Base-by-base conservation (phyloP, 2,888 invertebrate genomes). In the Polia nebulosa region DNA sequence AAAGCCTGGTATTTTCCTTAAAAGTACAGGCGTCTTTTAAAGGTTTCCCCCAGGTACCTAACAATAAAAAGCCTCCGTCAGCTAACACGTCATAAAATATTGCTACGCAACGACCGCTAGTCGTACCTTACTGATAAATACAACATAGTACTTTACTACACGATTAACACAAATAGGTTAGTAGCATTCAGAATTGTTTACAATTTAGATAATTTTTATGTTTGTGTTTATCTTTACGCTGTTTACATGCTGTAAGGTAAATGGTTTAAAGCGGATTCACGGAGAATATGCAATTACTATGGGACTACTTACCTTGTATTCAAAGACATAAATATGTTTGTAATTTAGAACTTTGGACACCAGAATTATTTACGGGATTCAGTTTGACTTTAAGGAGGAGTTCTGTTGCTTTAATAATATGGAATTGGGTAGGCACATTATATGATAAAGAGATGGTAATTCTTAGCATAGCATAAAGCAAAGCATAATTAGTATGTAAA, bases 61-160 rank as follows among this genome's bases (percentile, higher is more conserved):
- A 36, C 7, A 39, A 29, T 29, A 39, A 39, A 17, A 39, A 1
- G 8, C 47, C 47, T 9, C 45, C 15, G 47, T 47, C 15, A 47
- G 13, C 9, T 22, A 58, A 39, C 51, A 45, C 25, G 32, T 22
- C 11, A 41, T 49, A 55, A 44, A 34, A 51, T 47, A 3, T 60
- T 32, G 2, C 20, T 27, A 60, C 36, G 11, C 27, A 53, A 4
- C 15, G n/a, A n/a, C 22, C 22, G 34, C 20, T 39, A 34, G 22
- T 17, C 3, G 5, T 13, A 22, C 25, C n/a, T 15, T 36, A 27
- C 22, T 57, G 59, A 51, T 70, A 55, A 45, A 7, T 39, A 7
- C 72, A 51, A 77, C 72, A 62, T 36, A 45, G 66, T 76, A 61
- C 66, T 76, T 61, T 58, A 77, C 25, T 55, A 51, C 66, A 41